Evolutionary conservation across 2,113 vertebrate species (phyloP), one percentile per base, ranked within the genome.

Genomic region (Rynchops niger): DNA sequence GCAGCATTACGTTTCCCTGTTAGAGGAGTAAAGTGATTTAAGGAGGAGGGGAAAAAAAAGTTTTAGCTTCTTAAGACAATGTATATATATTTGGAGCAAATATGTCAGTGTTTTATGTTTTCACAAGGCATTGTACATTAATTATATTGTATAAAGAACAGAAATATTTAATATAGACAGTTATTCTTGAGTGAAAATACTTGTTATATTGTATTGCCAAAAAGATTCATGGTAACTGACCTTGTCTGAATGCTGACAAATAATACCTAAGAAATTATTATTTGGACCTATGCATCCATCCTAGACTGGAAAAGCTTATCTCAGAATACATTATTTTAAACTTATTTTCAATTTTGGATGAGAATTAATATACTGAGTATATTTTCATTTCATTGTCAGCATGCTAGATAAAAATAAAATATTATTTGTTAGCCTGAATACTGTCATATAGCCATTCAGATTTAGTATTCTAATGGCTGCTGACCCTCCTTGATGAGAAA

Each of bases 401-500:
- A 36, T n/a, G 43, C 49, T 71, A 71, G 92, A 78, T 96, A 90
- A 86, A 86, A 86, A 82, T 59, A 72, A 92, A 83, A 92, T 74
- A 78, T 40, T 77, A 13, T 84, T 93, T 78, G 40, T 93, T 79
- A 79, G 38, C 34, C 77, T 49, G 16, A 67, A 42, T 82, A 9
- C 36, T 82, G 15, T 62, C 59, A n/a, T 65, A 23, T 52, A 84
- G 61, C 49, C 43, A 42, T 82, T 79, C 36, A 85, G 77, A 20
- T 82, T 78, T 76, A 82, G 45, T 45, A 63, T 74, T 93, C 52
- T 42, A 52, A 47, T 59, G 77, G 62, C 83, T 91, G 30, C 77
- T 93, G 88, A 89, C 82, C 78, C 62, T 92, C 32, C 52, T 56
- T 92, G 72, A 65, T 79, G 82, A 95, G 93, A 94, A 94, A 59